phyloP scores from a whole-genome alignment of 2,113 vertebrate genomes.

The Caracal caracal region DNA sequence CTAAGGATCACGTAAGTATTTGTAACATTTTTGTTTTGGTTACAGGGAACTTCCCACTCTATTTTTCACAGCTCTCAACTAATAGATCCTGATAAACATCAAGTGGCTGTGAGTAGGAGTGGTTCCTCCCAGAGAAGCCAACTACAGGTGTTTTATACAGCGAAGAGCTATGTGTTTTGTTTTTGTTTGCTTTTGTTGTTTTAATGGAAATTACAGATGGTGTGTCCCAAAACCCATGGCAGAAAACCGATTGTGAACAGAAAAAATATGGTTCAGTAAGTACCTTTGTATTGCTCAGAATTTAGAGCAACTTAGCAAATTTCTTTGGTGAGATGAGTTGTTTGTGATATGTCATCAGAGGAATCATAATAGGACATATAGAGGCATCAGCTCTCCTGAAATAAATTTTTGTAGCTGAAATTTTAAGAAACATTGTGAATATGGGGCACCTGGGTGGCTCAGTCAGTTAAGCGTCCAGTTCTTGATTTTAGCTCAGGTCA shows the following conservation, averaged over 20 bases:
- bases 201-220: constrained; percentile 51
- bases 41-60: constrained; percentile 64
- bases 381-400: neutral
- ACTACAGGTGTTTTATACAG: neutral
- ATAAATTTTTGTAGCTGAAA: neutral
- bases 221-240: constrained; percentile 27
- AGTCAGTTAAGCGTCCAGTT: neutral
- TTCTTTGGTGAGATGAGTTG: constrained; percentile 25
- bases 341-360: neutral
- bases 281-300: constrained; percentile 21
- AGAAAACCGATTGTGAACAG: constrained; percentile 40
- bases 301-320: constrained; percentile 34
- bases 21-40: constrained; percentile 66
- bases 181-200: constrained; percentile 58
- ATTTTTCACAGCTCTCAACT: constrained; percentile 48
- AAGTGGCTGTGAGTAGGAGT: constrained; percentile 50
- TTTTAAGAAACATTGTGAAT: neutral
- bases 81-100: constrained; percentile 62
- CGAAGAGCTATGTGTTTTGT: constrained; percentile 28
- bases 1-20: constrained; percentile 6
- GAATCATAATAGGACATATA: neutral
- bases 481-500: neutral
- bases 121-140: constrained; percentile 54
- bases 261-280: constrained; percentile 41
- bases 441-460: neutral